Percentiles rank a stretch among this genome's conserved stretches.
Evolutionary conservation across 2,888 invertebrate species (phyloP).

Genomic region (Aphodius sticticus): DNA sequence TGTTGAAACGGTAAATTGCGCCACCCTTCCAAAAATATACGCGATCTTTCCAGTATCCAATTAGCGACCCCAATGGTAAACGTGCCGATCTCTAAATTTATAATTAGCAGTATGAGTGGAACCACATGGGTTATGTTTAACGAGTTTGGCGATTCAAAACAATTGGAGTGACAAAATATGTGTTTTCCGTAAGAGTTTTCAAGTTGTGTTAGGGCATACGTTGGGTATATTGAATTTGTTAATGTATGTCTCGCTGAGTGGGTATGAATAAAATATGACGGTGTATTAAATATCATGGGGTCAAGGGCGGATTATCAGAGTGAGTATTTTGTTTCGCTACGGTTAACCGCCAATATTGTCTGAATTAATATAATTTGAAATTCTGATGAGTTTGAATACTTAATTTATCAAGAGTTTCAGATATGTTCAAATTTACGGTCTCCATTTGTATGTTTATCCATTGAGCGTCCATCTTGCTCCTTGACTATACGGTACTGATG

Average conservation of each 20-base stretch:
- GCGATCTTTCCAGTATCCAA: neutral
- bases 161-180: neutral
- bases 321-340: too few species aligned
- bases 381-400: neutral
- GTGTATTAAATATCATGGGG: too few species aligned
- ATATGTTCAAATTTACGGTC: too few species aligned
- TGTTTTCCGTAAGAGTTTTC: neutral
- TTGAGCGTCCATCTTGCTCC: too few species aligned
- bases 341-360: too few species aligned
- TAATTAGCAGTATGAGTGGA: neutral
- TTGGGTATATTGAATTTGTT: neutral
- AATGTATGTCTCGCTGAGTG: too few species aligned
- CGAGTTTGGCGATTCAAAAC: neutral
- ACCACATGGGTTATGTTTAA: neutral
- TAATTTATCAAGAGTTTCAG: neutral
- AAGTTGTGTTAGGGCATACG: neutral
- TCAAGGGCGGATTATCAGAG: too few species aligned
- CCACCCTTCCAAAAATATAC: neutral
- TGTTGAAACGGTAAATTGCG: constrained; percentile 4
- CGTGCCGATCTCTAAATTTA: neutral
- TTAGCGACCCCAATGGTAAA: neutral
- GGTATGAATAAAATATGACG: too few species aligned
- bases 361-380: neutral
- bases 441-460: too few species aligned
- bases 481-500: too few species aligned